Evolutionary conservation across 2,797 vertebrate genomes (phyloP).

Genomic region (Thalassophryne amazonica): DNA sequence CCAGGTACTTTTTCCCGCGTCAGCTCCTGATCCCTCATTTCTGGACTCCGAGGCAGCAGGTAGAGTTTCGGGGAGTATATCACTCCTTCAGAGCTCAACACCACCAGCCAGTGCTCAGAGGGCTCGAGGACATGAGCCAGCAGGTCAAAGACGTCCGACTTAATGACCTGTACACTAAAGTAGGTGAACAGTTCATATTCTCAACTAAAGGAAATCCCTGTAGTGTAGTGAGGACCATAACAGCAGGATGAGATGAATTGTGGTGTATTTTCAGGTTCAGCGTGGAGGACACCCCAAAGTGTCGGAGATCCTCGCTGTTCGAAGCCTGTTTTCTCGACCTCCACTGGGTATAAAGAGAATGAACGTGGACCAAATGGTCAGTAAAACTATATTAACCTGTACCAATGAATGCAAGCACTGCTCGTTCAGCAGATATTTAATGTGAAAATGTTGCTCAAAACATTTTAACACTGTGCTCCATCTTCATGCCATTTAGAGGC

Average conservation of each 20-base stretch:
- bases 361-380: slow-evolving; percentile 80
- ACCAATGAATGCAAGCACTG: neutral
- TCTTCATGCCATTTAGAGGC: slow-evolving; percentile 69
- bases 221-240: neutral
- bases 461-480: neutral
- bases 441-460: neutral
- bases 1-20: slow-evolving; percentile 91
- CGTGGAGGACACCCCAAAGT: slow-evolving; percentile 76
- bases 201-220: neutral
- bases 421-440: neutral
- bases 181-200: slow-evolving; percentile 30
- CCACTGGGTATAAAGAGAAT: slow-evolving; percentile 80
- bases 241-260: neutral
- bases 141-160: slow-evolving; percentile 72
- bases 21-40: slow-evolving; percentile 91
- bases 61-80: slow-evolving; percentile 82
- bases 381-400: too few species aligned
- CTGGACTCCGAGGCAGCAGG: slow-evolving; percentile 86
- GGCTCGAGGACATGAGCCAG: slow-evolving; percentile 53
- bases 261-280: slow-evolving; percentile 73
- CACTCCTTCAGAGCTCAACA: slow-evolving; percentile 71
- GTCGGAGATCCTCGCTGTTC: slow-evolving; percentile 80
- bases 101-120: slow-evolving; percentile 69
- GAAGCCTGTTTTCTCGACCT: slow-evolving; percentile 76
- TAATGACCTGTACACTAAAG: slow-evolving; percentile 80